Conservation (phyloP, 2,113 vertebrate genomes). For the Geothlypis trichas region DNA sequence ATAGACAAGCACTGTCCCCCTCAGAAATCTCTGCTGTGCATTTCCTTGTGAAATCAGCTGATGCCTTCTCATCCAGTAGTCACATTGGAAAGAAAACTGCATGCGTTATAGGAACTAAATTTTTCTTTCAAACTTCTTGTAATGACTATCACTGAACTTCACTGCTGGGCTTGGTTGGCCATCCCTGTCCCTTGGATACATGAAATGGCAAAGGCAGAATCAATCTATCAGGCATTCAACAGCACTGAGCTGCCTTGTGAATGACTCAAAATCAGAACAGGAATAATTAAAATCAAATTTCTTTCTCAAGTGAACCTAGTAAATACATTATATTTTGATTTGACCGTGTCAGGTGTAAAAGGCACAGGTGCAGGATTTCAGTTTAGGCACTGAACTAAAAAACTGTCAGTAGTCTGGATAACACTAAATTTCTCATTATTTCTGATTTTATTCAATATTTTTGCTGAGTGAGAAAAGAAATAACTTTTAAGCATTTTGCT, state of each 20-base stretch:
- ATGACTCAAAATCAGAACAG: not conserved
- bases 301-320: not conserved
- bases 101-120: not conserved
- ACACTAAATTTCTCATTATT: not conserved
- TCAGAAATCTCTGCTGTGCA: not conserved
- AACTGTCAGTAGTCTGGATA: not conserved
- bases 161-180: not conserved
- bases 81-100: not conserved
- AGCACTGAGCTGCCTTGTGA: not conserved
- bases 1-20: not conserved
- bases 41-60: not conserved
- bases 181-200: not conserved
- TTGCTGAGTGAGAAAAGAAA: not conserved
- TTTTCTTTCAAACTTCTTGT: not conserved
- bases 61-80: not conserved
- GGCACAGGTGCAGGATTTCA: not conserved
- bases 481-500: not conserved
- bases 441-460: not conserved
- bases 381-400: not conserved
- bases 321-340: not conserved
- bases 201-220: not conserved
- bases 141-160: not conserved
- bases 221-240: not conserved
- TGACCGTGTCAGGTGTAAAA: not conserved
- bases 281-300: not conserved